Evolutionary conservation across 2,888 invertebrate genomes (phyloP), one percentile per base, ranked within the genome.

Genomic region (Mythimna ferrago): DNA sequence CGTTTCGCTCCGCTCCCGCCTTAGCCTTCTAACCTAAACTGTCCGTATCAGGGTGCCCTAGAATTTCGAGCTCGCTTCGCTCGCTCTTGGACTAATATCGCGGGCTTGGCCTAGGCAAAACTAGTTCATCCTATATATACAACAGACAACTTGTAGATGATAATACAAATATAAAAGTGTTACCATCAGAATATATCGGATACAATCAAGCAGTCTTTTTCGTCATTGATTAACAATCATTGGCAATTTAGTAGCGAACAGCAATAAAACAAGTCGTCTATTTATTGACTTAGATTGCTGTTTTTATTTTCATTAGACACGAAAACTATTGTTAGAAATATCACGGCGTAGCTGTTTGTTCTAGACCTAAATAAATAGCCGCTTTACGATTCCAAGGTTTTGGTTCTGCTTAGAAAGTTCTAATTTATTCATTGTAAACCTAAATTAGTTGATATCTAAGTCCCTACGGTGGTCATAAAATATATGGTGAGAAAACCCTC

Each of bases 281-380:
- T 73, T 53, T 71, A 73, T 79, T 75, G 61, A 62, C 48, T 51
- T 78, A 41, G 21, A 75, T 62, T 57, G 51, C 51, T 35, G 9
- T 62, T 53, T 48, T 72, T 62, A 75, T 78, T 32, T 71, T 62
- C 57, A 58, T 62, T 75, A 44, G 57, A 62, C 57, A 63, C 54
- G 57, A 72, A 79, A 16, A 16, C 54, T 73, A 72, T 78, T 75
- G 61, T 61, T 62, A 41, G 41, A 56, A 51, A 16, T 57, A 62
- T 57, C 51, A 75, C 41, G 35, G 44, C 41, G 53, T 73, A 11
- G 10, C 62, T 41, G 54, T 60, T 26, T 60, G 58, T 53, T 57
- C 21, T n/a, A 77, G 41, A 77, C 41, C 51, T 77, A 21, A 77
- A 51, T 69, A 77, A 51, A 58, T 51, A 58, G 6, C 4, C 2